These are phyloP conservation scores for Melanotaenia pygmaea DNA, from an alignment of 2,797 vertebrate genomes.

Conservation along the genomic window DNA sequence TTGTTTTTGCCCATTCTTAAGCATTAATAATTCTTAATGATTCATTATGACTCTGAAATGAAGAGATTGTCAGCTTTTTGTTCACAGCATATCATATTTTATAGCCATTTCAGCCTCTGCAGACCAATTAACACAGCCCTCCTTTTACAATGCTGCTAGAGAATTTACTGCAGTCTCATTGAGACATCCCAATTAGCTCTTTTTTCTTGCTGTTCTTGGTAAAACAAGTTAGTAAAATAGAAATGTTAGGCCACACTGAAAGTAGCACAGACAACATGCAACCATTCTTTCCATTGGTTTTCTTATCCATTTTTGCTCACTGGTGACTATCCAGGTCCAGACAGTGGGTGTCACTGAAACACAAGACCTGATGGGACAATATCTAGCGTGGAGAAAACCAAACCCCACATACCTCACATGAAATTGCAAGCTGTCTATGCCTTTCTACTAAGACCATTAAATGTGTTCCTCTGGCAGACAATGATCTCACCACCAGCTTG, in stretches of 20 bases:
- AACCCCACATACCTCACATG: background rate
- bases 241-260: background rate
- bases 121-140: background rate
- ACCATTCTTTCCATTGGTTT: background rate
- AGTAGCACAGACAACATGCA: background rate
- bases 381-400: background rate
- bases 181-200: background rate
- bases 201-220: background rate
- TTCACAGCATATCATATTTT: background rate
- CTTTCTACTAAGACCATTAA: background rate
- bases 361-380: background rate
- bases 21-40: background rate
- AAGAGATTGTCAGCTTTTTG: background rate
- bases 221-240: background rate
- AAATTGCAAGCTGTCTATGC: background rate
- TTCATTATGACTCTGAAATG: background rate
- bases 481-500: background rate
- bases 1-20: background rate
- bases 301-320: background rate
- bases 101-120: background rate
- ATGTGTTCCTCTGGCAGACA: background rate
- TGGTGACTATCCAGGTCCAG: background rate
- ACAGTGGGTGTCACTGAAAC: background rate
- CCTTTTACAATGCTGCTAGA: background rate
- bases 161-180: background rate